Conservation (phyloP, 2,797 vertebrate genomes). For the Myotis findleyi region DNA sequence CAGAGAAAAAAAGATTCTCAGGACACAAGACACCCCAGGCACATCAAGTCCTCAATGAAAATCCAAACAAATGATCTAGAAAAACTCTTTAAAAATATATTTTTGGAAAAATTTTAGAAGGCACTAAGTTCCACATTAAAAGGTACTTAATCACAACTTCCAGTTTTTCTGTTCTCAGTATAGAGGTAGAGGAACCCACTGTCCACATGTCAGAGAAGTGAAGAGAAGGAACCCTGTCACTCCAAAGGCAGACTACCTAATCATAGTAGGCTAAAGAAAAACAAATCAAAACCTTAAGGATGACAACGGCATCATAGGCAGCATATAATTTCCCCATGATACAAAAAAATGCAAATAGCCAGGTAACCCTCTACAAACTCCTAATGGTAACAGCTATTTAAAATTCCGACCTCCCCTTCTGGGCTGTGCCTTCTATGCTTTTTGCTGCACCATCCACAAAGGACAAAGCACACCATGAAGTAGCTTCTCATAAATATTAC, state of each 20-base stretch:
- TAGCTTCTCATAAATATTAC: neutral
- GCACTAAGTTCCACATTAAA: neutral
- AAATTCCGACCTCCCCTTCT: neutral
- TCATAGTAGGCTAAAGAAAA: neutral
- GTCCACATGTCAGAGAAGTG: neutral
- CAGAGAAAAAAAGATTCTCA: neutral
- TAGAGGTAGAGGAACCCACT: neutral
- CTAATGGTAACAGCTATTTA: conserved; percentile 30
- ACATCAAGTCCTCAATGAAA: conserved; percentile 33
- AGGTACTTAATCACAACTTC: conserved; percentile 13
- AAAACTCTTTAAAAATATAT: neutral
- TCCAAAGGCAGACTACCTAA: conserved; percentile 4
- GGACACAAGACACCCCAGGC: neutral
- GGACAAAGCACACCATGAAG: neutral
- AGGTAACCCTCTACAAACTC: conserved; percentile 11
- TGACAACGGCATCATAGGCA: neutral
- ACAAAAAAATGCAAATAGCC: neutral
- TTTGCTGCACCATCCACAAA: neutral
- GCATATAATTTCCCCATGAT: conserved; percentile 34
- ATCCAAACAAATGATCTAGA: neutral
- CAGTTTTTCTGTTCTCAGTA: neutral
- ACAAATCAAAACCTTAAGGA: neutral
- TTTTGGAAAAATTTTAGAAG: neutral
- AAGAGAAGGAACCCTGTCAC: neutral
- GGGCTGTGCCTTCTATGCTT: neutral